A percentile compares a stretch with the other conserved stretches of the same genome.
Conservation (phyloP, 2,113 vertebrate genomes). For the Saguinus imperator region DNA sequence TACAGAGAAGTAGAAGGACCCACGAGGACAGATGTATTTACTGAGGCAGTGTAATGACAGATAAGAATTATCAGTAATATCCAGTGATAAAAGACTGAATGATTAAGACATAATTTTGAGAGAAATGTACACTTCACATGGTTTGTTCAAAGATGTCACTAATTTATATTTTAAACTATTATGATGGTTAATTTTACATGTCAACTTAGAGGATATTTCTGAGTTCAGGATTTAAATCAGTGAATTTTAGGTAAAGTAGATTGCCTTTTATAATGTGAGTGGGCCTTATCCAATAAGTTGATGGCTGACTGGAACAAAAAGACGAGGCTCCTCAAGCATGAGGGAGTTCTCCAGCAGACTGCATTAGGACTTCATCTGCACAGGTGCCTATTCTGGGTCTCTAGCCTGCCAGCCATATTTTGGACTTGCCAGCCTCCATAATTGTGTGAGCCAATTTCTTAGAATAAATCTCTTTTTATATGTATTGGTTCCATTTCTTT, state of each 20-base stretch:
- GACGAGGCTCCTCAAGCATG: background rate
- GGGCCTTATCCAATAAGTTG: background rate
- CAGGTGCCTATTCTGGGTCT: background rate
- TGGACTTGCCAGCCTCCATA: background rate
- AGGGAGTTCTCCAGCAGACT: background rate
- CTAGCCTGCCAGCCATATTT: background rate
- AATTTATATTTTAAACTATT: background rate
- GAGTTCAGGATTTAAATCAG: background rate
- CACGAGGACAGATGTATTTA: background rate
- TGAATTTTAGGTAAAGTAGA: background rate
- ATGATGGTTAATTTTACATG: background rate
- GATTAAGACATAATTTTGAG: background rate
- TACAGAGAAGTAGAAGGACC: background rate
- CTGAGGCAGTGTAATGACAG: background rate
- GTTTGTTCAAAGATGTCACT: background rate
- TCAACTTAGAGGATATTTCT: background rate
- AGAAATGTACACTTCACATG: background rate
- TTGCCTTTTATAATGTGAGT: background rate
- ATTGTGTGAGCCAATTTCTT: background rate
- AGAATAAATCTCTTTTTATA: background rate
- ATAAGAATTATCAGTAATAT: background rate
- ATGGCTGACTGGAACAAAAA: background rate
- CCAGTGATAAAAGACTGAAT: background rate
- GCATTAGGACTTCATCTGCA: background rate
- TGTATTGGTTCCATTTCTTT: background rate